Evolutionary conservation across 2,113 vertebrate species (phyloP).

Genomic region (Rhinoderma darwinii): DNA sequence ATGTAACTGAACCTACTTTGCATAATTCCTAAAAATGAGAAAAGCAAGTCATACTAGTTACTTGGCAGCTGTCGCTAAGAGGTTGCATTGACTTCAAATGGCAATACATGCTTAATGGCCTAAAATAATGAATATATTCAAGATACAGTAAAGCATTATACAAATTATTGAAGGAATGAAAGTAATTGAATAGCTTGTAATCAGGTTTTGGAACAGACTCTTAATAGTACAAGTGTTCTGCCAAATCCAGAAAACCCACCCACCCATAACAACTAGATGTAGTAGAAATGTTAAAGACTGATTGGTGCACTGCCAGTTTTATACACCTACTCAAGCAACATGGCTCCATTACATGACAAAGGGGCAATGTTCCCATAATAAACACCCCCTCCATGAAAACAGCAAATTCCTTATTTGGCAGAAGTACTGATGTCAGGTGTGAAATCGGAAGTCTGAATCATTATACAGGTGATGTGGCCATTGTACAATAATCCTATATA

Average conservation of each 20-base stretch:
- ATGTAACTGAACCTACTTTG: background rate
- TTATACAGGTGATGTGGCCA: background rate
- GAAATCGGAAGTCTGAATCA: background rate
- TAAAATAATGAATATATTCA: background rate
- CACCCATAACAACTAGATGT: constrained; percentile 31
- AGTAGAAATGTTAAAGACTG: constrained; percentile 30
- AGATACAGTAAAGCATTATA: background rate
- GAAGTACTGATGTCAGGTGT: constrained; percentile 11
- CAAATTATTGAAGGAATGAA: constrained; percentile 10
- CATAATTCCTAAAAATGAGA: background rate
- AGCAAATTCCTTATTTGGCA: constrained; percentile 13
- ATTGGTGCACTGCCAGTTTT: constrained; percentile 21
- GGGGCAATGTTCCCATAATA: constrained; percentile 23
- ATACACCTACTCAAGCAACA: constrained; percentile 42
- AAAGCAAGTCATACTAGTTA: background rate
- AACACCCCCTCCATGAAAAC: background rate
- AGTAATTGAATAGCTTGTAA: background rate
- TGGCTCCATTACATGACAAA: constrained; percentile 34
- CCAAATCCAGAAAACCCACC: constrained; percentile 21
- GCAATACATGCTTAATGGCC: background rate
- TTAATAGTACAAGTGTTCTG: background rate
- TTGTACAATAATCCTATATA: background rate
- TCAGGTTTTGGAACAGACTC: constrained; percentile 8
- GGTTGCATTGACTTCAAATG: background rate
- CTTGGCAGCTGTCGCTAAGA: background rate